These are phyloP conservation scores for Ondatra zibethicus DNA, from an alignment of 2,113 vertebrate genomes.

Conservation along the genomic window DNA sequence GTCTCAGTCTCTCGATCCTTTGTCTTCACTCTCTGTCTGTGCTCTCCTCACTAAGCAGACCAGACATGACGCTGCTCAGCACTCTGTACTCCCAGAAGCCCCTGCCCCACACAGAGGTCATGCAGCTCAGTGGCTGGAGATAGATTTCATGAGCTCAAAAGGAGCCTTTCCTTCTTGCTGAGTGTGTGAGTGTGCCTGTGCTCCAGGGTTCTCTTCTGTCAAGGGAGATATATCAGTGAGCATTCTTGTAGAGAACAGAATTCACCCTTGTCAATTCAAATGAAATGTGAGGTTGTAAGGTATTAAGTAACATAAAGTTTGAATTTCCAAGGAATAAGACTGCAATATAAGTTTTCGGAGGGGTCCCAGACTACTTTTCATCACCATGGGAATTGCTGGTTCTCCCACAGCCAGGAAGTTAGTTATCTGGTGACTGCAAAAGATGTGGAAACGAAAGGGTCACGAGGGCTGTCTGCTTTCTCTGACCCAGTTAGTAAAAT, in stretches of 20 bases:
- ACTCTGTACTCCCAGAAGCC: not conserved
- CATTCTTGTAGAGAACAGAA: conserved; percentile 10
- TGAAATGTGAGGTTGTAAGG: not conserved
- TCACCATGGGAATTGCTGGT: not conserved
- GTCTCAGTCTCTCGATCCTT: not conserved
- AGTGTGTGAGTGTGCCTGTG: not conserved
- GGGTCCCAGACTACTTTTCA: not conserved
- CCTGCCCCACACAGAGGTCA: not conserved
- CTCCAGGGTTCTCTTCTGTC: not conserved
- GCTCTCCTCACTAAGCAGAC: not conserved
- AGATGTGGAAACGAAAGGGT: not conserved
- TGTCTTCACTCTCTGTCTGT: not conserved
- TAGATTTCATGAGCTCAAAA: not conserved
- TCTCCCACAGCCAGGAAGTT: not conserved
- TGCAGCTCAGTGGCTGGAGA: not conserved
- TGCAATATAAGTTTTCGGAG: not conserved
- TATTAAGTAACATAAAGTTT: not conserved
- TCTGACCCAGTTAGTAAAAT: not conserved
- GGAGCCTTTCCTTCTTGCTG: not conserved
- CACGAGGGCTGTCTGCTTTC: not conserved
- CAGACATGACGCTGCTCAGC: not conserved
- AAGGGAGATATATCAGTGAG: not conserved
- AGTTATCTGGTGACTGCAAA: not conserved
- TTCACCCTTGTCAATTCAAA: not conserved
- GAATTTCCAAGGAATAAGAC: not conserved